These are phyloP conservation scores for Sarcophaga variegata DNA, from an alignment of 2,888 invertebrate species.

Conservation along the genomic window DNA sequence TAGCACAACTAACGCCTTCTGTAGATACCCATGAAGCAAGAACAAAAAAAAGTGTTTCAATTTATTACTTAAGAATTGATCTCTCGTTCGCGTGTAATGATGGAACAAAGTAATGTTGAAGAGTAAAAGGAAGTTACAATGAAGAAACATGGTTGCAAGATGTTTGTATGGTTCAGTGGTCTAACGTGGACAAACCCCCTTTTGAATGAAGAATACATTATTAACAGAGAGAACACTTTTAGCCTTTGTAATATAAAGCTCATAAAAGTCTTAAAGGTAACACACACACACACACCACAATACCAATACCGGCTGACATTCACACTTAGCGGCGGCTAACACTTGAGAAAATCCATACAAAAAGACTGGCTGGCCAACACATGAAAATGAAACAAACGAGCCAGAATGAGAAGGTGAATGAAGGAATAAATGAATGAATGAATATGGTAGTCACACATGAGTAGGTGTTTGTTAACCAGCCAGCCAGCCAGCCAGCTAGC, in stretches of 20 bases:
- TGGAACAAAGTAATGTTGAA: neutral
- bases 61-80: constrained; percentile 16
- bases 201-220: constrained; percentile 4
- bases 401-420: neutral
- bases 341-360: neutral
- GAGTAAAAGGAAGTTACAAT: constrained; percentile 40
- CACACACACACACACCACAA: neutral
- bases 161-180: constrained; percentile 23
- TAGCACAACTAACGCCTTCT: neutral
- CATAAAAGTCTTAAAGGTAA: constrained; percentile 43
- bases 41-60: neutral
- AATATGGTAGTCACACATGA: constrained; percentile 57
- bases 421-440: neutral
- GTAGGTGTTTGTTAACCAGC: constrained; percentile 60
- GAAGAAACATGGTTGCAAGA: constrained; percentile 32
- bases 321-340: neutral
- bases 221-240: too few relatives aligned
- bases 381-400: neutral
- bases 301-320: neutral
- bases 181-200: constrained; percentile 45
- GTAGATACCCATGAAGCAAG: neutral
- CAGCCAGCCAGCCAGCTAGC: constrained; percentile 36
- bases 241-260: neutral
- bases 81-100: neutral
- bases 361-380: neutral